Evolutionary conservation across 35 echinoderm and acorn worm species (phyloP).

Genomic region (Lytechinus variegatus): DNA sequence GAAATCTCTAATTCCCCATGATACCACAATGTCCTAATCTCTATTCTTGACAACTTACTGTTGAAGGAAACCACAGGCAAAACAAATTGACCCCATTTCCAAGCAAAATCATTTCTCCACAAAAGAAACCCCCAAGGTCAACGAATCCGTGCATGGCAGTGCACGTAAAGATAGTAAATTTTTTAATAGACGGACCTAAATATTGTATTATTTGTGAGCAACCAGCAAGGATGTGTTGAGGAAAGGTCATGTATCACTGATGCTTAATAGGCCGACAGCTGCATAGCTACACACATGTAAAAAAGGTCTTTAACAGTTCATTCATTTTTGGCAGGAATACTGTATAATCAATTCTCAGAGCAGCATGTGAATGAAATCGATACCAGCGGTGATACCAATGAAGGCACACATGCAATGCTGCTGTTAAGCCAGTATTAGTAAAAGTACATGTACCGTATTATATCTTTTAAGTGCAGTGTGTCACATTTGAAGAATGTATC

Average conservation of each 20-base stretch:
- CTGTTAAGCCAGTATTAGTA: neutral
- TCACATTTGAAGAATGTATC: neutral
- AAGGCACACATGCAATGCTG: neutral
- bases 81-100: neutral
- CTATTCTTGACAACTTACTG: neutral
- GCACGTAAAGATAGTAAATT: neutral
- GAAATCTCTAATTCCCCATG: neutral
- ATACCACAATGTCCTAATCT: neutral
- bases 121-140: neutral
- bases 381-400: neutral
- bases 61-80: neutral
- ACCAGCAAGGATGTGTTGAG: neutral
- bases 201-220: neutral
- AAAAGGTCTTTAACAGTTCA: neutral
- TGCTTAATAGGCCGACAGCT: neutral
- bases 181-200: neutral
- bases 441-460: too few species aligned
- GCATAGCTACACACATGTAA: neutral
- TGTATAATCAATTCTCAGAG: neutral
- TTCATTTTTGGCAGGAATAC: neutral
- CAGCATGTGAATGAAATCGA: neutral
- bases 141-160: neutral
- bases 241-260: neutral
- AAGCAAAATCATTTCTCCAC: neutral
- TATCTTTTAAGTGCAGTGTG: neutral